Base-by-base conservation (phyloP, 2,797 vertebrate genomes). In the Falco berigora region DNA sequence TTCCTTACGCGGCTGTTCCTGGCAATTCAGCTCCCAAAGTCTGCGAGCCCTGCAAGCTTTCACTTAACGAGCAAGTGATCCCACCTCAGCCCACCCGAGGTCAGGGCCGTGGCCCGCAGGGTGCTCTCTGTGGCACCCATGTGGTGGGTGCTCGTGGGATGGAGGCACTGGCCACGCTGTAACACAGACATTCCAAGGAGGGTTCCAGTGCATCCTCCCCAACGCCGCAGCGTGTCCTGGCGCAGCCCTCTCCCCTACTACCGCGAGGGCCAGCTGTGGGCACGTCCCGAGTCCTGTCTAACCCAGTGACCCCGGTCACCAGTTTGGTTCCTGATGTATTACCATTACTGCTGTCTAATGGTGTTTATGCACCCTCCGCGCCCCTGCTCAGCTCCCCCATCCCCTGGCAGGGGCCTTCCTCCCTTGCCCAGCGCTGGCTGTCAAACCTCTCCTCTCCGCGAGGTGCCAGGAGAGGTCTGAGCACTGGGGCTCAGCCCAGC, bases 401-500 rank as follows among this genome's bases (percentile, higher is more conserved):
- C 18, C 62, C 46, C 69, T 2, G 67, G 50, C 86, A 30, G 32
- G 27, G 42, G 5, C 16, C 49, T 53, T 18, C 53, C 49, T 34
- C 27, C 59, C n/a, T 32, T 16, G 32, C 44, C 28, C 52, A 19
- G 46, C 4, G 1, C 59, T 8, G 8, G 27, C 92, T 97, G 95
- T 87, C 80, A 72, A 77, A 30, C 96, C 91, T 23, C 86, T 30
- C 18, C 91, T 95, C 80, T 91, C 96, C 95, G 63, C 96, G 89
- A 96, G 95, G 96, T 96, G 96, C 96, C 96, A 97, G 96, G 91
- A 92, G 94, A 94, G 96, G 14, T 91, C 95, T 55, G 62, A 66
- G 89, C 95, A 93, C 61, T 1, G 25, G 27, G 42, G 68, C 64
- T 30, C 67, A 85, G 81, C 76, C 19, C 34, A 27, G 67, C 81